Percentiles rank a stretch among this genome's conserved stretches.
These are phyloP conservation scores for Hozukius guyotensis DNA, from an alignment of 2,797 vertebrate genomes.

Conservation along the genomic window DNA sequence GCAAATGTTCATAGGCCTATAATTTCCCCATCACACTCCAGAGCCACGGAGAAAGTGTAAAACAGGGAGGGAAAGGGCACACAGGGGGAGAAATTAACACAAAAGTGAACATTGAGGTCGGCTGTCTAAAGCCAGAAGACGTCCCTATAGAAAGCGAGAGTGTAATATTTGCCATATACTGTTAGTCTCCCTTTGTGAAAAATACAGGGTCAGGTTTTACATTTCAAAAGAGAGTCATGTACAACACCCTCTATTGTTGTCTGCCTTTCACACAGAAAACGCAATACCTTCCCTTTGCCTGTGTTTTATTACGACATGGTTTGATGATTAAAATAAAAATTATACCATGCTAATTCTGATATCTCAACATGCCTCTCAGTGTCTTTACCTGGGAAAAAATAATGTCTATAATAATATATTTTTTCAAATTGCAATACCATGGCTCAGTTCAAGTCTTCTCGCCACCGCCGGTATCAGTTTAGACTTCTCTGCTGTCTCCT, in stretches of 20 bases:
- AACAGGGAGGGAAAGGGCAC: constrained; percentile 32
- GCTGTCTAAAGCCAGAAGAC: constrained; percentile 32
- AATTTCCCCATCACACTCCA: constrained; percentile 76
- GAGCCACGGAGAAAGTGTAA: constrained; percentile 54
- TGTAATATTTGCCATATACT: constrained; percentile 22
- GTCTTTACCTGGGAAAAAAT: not conserved
- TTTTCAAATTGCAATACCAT: not conserved
- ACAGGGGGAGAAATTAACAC: constrained; percentile 31
- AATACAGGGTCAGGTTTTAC: constrained; percentile 59
- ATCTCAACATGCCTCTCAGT: not conserved
- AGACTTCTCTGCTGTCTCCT: constrained; percentile 51
- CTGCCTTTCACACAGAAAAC: constrained; percentile 36
- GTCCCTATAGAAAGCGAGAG: constrained; percentile 16
- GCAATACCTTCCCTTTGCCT: constrained; percentile 7
- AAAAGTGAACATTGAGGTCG: constrained; percentile 56
- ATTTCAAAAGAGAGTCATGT: constrained; percentile 57
- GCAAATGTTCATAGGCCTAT: constrained; percentile 72
- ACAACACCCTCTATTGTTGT: constrained; percentile 53
- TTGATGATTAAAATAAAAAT: constrained; percentile 13
- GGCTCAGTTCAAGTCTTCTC: not conserved
- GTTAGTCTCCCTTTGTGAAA: constrained; percentile 9
- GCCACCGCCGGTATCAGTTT: constrained; percentile 42
- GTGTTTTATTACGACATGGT: not conserved
- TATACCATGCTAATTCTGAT: not conserved
- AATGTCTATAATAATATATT: not conserved